Evolutionary conservation across 2,113 vertebrate genomes (phyloP), one percentile per base, ranked within the genome.

Genomic region (Urocynchramus pylzowi): DNA sequence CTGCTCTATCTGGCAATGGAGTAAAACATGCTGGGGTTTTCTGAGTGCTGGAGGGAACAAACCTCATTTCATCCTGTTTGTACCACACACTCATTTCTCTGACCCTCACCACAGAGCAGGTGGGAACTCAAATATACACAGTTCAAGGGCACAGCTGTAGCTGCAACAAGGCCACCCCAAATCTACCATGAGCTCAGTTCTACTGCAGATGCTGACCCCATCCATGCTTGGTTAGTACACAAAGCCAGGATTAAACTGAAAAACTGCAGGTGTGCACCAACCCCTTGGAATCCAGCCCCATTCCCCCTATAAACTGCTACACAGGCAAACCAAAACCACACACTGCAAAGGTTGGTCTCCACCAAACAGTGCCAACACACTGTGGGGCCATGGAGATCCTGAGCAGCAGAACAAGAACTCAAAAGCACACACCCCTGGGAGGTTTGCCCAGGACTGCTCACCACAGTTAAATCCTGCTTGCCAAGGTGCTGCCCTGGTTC

Each of bases 11-110:
- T 28, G 86, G 42, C 24, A 95, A 37, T 22, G 35, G 70, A 92
- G 71, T 15, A 78, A 83, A 39, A 69, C 0, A 7, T 10, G n/a
- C 24, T 24, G 57, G 69, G 61, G 42, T 83, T 87, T 45, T 88
- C 60, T 45, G 85, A 33, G 69, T 60, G 73, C 77, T 14, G 69
- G 42, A 49, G 90, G 78, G 71, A 93, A 85, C 53, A 91, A 97
- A 47, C 47, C 59, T 86, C 76, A 56, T 31, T 39, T 84, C 69
- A 90, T 71, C 87, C 91, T 95, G 87, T 81, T 96, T 85, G 85
- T 80, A 96, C 69, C 94, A 97, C 97, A 97, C 95, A 95, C 3
- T 1, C 2, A 1, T 31, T 47, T 61, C 80, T 86, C 84, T 4
- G 52, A 74, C 35, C 54, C 47, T 27, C n/a, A 52, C 35, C 20